Base-by-base conservation (phyloP, 2,113 vertebrate species). In the Oryzias melastigma region DNA sequence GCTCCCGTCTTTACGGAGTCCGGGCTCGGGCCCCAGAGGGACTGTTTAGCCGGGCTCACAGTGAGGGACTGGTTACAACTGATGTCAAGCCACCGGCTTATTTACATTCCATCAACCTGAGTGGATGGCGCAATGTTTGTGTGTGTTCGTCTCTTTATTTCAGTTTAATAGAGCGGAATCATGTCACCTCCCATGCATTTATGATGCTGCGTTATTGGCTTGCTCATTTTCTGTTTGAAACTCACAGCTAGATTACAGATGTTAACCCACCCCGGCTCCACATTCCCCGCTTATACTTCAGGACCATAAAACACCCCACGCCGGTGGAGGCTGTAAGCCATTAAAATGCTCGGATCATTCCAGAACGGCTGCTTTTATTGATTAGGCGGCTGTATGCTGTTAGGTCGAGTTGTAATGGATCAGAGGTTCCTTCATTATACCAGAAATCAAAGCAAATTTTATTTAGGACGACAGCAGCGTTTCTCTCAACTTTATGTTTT, bases 81-180 rank as follows among this genome's bases (percentile, higher is more conserved):
- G 73, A 82, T 76, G 48, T 76, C 77, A 65, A 71, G 53, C 77
- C 46, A 66, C 65, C 51, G 60, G 52, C 73, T 74, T 87, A 77
- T 85, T 85, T 87, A 82, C 81, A 83, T 88, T 73, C 60, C 62
- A 46, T 58, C 67, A 75, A 67, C 63, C 74, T 80, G 76, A 50
- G 57, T 69, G 66, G 5, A 53, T 65, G 35, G 22, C 45, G 20
- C 25, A 50, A n/a, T 46, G 48, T 49, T 16, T 35, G 24, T 49
- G 7, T 35, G 46, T 48, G 22, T 56, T 20, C 16, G 35, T 55
- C 50, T 15, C 48, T 61, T 62, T 52, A 42, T 59, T 78, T 62
- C 56, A 55, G 47, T 66, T 69, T 68, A 48, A 60, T 75, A 43
- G 75, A 58, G 74, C 74, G 55, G 54, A 63, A 27, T 25, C 35